Evolutionary conservation across 2,113 vertebrate genomes (phyloP).

Genomic region (Syngnathus floridae): DNA sequence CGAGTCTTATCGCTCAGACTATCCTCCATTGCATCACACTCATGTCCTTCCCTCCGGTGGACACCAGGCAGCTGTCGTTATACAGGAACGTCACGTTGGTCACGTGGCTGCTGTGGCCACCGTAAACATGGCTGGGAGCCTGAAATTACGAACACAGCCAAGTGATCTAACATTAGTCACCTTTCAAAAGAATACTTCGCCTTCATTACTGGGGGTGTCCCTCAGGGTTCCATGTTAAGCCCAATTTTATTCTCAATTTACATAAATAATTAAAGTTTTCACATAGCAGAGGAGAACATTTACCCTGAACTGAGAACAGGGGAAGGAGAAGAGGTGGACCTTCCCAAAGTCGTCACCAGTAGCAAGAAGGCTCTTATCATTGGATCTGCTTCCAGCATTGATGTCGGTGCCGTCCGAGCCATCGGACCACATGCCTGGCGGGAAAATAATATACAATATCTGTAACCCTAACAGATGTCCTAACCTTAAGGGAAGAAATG

Average conservation of each 20-base stretch:
- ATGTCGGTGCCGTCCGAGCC: conserved; percentile 96
- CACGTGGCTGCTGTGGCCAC: conserved; percentile 96
- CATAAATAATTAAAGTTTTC: neutral
- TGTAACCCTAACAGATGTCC: no score
- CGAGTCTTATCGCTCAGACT: conserved; percentile 66
- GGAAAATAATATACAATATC: neutral
- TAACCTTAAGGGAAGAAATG: neutral
- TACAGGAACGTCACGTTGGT: conserved; percentile 92
- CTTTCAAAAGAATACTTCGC: neutral
- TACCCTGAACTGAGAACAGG: conserved; percentile 93
- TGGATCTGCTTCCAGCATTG: conserved; percentile 85
- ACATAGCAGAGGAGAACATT: conserved; percentile 17
- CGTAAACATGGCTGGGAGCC: conserved; percentile 88
- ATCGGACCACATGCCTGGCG: conserved; percentile 91
- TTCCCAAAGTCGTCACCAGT: conserved; percentile 97
- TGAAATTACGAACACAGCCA: conserved; percentile 41
- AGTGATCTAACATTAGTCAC: neutral
- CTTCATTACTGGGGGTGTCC: no score
- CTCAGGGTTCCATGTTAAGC: no score
- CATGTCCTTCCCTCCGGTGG: conserved; percentile 94
- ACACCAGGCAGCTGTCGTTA: conserved; percentile 91
- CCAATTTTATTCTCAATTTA: no score
- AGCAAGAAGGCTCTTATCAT: conserved; percentile 78
- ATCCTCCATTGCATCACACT: conserved; percentile 98
- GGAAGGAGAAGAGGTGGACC: conserved; percentile 93